Evolutionary conservation across 35 echinoderm and acorn worm species (phyloP), one percentile per base, ranked within the genome.

Genomic region (Ophioderma brevispina): DNA sequence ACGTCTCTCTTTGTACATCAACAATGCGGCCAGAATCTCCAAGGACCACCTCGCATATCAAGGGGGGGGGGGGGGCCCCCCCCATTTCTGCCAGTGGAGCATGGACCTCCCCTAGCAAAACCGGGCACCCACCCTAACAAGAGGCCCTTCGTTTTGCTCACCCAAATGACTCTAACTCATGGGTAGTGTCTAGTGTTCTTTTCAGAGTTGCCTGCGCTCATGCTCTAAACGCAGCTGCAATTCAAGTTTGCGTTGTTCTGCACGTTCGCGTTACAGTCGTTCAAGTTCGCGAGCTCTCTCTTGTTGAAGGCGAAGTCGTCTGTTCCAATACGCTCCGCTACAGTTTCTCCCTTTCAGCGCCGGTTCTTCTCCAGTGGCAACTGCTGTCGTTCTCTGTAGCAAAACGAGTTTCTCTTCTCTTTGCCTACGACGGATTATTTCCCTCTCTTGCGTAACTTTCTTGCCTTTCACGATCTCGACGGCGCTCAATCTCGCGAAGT

Each of bases 371-470:
- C 90, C 17, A 96, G 83, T n/a, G 89, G 85, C 40, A 96, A 76
- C 49, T 85, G 90, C 78, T n/a, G n/a, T 96, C 89, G 32, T 82
- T 59, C 82, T 96, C 94, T 34, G 86, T 42, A 40, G 82, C 76
- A 8, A 96, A 30, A 31, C 87, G 78, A 25, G 85, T 81, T 40
- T 93, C 50, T 95, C 97, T 82, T 99, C 97, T 50, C 97, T 89
- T 5, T 82, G 85, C 32, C 84, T 75, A 34, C 94, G 87, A 63
- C 94, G 70, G 8, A 99, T 63, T 32, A 84, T 84, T 32, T 99
- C 93, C 80, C 97, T 89, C 39, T 99, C 94, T 70, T 90, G 25
- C 94, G 80, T 13, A 95, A 63, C 34, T 77, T 50, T 90, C 77
- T 37, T 89, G 82, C 35, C 88, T 87, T 38, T 99, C 97, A 21